Base-by-base conservation (phyloP, 2,888 invertebrate genomes). In the Hipparchia sbordonii region DNA sequence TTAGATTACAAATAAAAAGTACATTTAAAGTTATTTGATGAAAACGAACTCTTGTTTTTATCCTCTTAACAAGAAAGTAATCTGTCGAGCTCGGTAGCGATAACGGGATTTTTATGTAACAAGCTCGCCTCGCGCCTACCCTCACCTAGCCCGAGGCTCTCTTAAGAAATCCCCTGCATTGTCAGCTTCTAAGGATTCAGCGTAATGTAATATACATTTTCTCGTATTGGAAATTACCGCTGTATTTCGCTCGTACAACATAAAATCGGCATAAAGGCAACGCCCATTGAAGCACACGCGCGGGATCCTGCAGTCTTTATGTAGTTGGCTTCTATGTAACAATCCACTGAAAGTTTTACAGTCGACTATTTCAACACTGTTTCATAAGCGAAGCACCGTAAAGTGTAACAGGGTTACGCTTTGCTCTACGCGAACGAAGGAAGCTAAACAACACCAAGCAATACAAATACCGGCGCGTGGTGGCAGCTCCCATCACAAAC, bases 91-190 rank as follows among this genome's bases (percentile, higher is more conserved):
- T 89, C 86, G 88, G 88, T 88, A 85, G 90, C 90, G 91, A 91
- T 92, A 93, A 92, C 92, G 86, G 89, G 88, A 93, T 93, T 93
- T 93, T 93, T 93, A 90, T 93, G 92, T 93, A 88, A 91, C 91
- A 91, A 92, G 89, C 90, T 88, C 87, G 86, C 89, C 85, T 92
- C 89, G 88, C 92, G 92, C 92, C 92, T 90, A 88, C 92, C 92
- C 92, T 92, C 87, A 89, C 91, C 91, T 93, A 90, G 93, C 93
- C 92, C 72, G 85, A 75, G 93, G 93, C 90, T 86, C 86, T 87
- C 83, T 87, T 85, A 83, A 87, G 87, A 91, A 90, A 91, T 89
- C 90, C 89, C 62, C 85, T 85, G 88, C 88, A 90, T 89, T 90
- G 89, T 89, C 90, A 89, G 91, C 89, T 88, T 89, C 87, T 91